Evolutionary conservation across 1,140 invertebrate species (phyloP).

Genomic region (Diorhabda elongata): DNA sequence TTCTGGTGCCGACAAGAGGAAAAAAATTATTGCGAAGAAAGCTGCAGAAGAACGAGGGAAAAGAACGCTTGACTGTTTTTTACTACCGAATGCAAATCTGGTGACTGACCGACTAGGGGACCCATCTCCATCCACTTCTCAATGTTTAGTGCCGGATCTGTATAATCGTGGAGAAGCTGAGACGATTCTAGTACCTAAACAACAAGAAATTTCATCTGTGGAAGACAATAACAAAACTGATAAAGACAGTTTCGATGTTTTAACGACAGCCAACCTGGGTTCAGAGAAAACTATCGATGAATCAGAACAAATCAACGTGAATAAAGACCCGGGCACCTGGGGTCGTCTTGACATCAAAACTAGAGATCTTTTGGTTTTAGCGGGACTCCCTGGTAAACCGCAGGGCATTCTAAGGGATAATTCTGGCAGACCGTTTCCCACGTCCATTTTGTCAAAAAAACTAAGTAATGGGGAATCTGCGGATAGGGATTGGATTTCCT

Average conservation of each 20-base stretch:
- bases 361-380: no score
- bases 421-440: neutral
- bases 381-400: neutral
- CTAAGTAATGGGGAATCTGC: conserved; percentile 3
- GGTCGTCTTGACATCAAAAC: no score
- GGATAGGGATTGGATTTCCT: neutral
- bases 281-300: neutral
- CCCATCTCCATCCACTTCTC: neutral
- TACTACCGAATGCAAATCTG: neutral
- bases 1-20: no score
- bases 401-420: neutral
- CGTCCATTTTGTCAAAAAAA: conserved; percentile 1
- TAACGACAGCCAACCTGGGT: neutral
- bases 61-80: conserved; percentile 1
- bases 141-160: neutral
- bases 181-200: no score
- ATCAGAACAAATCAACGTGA: neutral
- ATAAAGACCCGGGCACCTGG: neutral
- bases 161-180: no score
- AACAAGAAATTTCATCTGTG: no score
- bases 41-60: neutral
- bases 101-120: neutral
- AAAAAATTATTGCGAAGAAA: no score
- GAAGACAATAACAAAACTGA: no score
- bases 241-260: no score